Evolutionary conservation across 2,888 invertebrate genomes (phyloP).

Genomic region (Platypus cylindrus): DNA sequence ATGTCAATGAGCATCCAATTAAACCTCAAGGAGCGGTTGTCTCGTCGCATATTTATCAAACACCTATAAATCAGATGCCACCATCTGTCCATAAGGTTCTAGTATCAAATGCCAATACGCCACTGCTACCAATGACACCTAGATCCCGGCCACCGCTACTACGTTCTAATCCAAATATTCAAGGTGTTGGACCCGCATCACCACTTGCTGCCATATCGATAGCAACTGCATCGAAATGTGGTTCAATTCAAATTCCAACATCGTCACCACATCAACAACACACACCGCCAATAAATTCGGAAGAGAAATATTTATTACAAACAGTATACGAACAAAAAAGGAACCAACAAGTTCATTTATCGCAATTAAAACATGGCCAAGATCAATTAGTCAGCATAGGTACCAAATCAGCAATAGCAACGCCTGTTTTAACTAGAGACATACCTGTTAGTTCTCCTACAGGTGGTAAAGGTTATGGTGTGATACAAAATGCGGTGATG

Average conservation of each 20-base stretch:
- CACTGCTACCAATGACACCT: slow-evolving; percentile 5
- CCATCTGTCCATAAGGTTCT: slow-evolving; percentile 6
- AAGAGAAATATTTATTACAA: background rate
- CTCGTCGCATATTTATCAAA: slow-evolving; percentile 13
- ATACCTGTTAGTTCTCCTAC: slow-evolving; percentile 39
- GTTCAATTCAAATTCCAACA: slow-evolving; percentile 20
- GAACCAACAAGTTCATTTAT: slow-evolving; percentile 20
- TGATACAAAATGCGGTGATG: too few relatives aligned
- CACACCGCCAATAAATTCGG: too few relatives aligned
- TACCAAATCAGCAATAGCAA: slow-evolving; percentile 24
- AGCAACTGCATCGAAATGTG: slow-evolving; percentile 10
- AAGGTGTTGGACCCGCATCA: slow-evolving; percentile 11
- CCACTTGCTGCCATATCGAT: slow-evolving; percentile 14
- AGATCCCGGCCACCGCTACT: slow-evolving; percentile 5
- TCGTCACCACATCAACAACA: slow-evolving; percentile 21
- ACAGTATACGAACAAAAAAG: slow-evolving; percentile 19
- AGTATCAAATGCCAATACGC: slow-evolving; percentile 5
- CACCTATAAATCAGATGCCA: slow-evolving; percentile 2
- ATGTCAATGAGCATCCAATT: slow-evolving; percentile 45
- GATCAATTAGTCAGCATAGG: slow-evolving; percentile 29
- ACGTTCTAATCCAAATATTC: slow-evolving; percentile 6
- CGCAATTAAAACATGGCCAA: slow-evolving; percentile 33
- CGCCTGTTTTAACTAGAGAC: slow-evolving; percentile 34
- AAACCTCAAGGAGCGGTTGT: slow-evolving; percentile 43
- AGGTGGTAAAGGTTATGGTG: slow-evolving; percentile 15